Evolutionary conservation across 2,888 invertebrate genomes (phyloP), one percentile per base, ranked within the genome.

Genomic region (Drosophila mimetica): DNA sequence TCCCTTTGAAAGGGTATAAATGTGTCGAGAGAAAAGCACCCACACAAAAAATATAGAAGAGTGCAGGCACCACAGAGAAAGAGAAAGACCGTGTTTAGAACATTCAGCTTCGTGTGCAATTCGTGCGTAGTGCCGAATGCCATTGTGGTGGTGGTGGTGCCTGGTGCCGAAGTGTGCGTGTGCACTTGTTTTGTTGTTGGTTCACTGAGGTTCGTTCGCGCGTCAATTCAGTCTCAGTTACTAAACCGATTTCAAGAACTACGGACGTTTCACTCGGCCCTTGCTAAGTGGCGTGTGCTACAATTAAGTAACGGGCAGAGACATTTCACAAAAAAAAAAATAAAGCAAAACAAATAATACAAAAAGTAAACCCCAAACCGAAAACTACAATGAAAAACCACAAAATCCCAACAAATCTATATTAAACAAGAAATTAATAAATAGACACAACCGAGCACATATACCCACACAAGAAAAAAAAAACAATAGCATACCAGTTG

Each of bases 231-330:
- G 87, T 54, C 47, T 79, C 77, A 89, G 87, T 87, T 83, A 89
- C 84, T 84, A 80, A 84, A 81, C 88, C 89, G 89, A 88, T 80
- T 87, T 86, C 74, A 79, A 89, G 72, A 79, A 77, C 86, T 77
- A 75, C 82, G 80, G 86, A 89, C 84, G 88, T 76, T 74, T 47
- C 60, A 66, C 65, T 72, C 76, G 75, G 74, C 80, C 76, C 75
- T 55, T 57, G 71, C 51, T 78, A 64, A 61, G 78, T 77, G 66
- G 81, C 86, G 78, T 80, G 80, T 80, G 81, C 81, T 74, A 61
- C 69, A 83, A 75, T 84, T 84, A 74, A 82, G 86, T 81, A 86
- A 81, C 81, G 79, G 65, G 76, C 64, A 76, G 50, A 71, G 72
- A 63, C 61, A 69, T 76, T 76, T 64, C 39, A 75, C 42, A 48